A percentile compares a stretch with the other conserved stretches of the same genome.
Conservation (phyloP, 2,888 invertebrate genomes). For the Girardia tigrina region DNA sequence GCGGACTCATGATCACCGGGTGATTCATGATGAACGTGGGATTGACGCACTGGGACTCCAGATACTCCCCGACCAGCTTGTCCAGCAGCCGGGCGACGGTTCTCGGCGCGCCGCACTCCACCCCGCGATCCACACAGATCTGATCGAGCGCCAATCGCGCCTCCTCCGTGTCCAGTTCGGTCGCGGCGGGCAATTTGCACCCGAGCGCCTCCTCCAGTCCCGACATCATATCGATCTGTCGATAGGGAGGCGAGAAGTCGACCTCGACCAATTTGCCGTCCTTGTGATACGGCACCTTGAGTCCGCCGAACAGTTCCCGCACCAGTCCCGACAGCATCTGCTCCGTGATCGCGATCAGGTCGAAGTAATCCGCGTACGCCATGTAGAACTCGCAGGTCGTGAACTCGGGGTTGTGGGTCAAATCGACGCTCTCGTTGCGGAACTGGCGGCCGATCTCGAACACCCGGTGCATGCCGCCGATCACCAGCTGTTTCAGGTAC, state of each 20-base stretch:
- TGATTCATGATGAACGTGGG: conserved; percentile 92
- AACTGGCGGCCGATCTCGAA: conserved; percentile 70
- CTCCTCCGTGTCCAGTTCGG: conserved; percentile 25
- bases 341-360: conserved; percentile 81
- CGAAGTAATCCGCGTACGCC: conserved; percentile 98
- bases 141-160: conserved; percentile 59
- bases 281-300: conserved; percentile 72
- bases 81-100: conserved; percentile 83
- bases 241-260: conserved; percentile 95
- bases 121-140: conserved; percentile 65
- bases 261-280: conserved; percentile 71
- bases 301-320: conserved; percentile 71
- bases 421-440: conserved; percentile 93
- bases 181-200: conserved; percentile 51
- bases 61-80: conserved; percentile 83
- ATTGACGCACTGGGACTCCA: conserved; percentile 83
- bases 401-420: conserved; percentile 98
- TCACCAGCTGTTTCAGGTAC: conserved; percentile 67
- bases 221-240: conserved; percentile 73
- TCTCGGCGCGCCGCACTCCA: conserved; percentile 84
- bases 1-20: conserved; percentile 94
- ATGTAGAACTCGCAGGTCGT: conserved; percentile 99
- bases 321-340: conserved; percentile 82
- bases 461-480: conserved; percentile 85
- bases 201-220: conserved; percentile 67